These are phyloP conservation scores for Poecile atricapillus DNA, from an alignment of 2,113 vertebrate species.

Conservation along the genomic window DNA sequence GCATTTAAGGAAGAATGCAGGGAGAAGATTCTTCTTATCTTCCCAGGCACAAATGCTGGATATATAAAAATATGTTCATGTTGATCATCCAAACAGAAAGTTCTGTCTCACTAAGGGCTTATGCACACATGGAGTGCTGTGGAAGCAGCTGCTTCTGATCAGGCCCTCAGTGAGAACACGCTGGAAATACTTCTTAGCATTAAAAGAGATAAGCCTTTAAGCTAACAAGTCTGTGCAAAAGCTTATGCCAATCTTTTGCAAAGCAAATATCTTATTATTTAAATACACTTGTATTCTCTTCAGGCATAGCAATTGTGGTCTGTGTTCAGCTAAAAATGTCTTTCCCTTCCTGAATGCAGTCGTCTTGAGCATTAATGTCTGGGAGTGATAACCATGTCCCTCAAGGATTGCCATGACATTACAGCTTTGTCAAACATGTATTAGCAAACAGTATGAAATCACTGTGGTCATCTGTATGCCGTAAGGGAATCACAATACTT, in stretches of 20 bases:
- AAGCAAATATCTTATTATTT: conserved; percentile 51
- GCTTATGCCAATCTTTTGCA: conserved; percentile 31
- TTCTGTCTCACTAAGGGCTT: conserved; percentile 14
- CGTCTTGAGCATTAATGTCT: background rate
- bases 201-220: conserved; percentile 55
- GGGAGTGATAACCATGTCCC: background rate
- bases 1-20: conserved; percentile 18
- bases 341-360: background rate
- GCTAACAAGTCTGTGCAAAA: conserved; percentile 9
- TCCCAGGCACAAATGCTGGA: conserved; percentile 8
- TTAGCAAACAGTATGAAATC: background rate
- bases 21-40: conserved; percentile 47
- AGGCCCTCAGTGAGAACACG: background rate
- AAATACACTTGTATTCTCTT: conserved; percentile 40
- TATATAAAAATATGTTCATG: conserved; percentile 3
- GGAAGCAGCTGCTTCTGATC: conserved; percentile 27
- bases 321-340: background rate
- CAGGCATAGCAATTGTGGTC: background rate
- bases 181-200: conserved; percentile 7
- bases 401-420: background rate
- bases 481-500: background rate
- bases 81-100: conserved; percentile 43
- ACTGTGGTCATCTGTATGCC: background rate
- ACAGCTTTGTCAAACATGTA: background rate
- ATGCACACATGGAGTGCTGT: background rate